Evolutionary conservation across 2,113 vertebrate species (phyloP).

Genomic region (Callithrix jacchus): DNA sequence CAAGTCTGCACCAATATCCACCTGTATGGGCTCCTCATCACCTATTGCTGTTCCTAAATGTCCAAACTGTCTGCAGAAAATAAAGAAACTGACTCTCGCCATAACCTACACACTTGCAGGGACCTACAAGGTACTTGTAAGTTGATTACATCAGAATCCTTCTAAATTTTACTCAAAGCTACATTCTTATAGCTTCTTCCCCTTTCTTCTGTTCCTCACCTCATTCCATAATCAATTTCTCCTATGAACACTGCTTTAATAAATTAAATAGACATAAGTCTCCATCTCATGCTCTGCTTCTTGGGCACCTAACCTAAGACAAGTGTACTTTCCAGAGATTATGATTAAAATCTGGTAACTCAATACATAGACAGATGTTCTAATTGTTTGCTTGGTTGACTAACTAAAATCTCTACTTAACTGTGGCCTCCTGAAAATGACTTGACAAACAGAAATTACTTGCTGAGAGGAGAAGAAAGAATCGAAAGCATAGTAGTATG

Average conservation of each 20-base stretch:
- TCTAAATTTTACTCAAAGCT: background rate
- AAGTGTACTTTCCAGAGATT: background rate
- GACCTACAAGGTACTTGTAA: background rate
- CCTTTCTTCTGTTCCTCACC: background rate
- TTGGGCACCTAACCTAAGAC: background rate
- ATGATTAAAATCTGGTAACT: background rate
- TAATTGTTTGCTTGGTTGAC: constrained; percentile 27
- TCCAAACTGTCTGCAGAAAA: background rate
- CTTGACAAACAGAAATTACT: background rate
- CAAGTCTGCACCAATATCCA: rapidly evolving
- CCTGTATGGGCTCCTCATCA: background rate
- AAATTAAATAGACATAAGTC: background rate
- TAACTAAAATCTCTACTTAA: constrained; percentile 40
- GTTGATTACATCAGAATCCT: background rate
- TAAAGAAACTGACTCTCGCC: background rate
- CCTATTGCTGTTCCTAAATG: background rate
- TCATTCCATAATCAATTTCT: background rate
- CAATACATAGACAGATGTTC: background rate
- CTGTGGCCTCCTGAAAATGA: background rate
- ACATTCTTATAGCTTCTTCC: background rate
- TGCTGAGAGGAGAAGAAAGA: background rate
- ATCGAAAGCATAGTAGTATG: background rate
- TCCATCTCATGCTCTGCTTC: background rate
- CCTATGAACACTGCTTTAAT: background rate
- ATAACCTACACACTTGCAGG: background rate